These are phyloP conservation scores for Clistopyga incitator DNA, from an alignment of 2,888 invertebrate species.

Conservation along the genomic window DNA sequence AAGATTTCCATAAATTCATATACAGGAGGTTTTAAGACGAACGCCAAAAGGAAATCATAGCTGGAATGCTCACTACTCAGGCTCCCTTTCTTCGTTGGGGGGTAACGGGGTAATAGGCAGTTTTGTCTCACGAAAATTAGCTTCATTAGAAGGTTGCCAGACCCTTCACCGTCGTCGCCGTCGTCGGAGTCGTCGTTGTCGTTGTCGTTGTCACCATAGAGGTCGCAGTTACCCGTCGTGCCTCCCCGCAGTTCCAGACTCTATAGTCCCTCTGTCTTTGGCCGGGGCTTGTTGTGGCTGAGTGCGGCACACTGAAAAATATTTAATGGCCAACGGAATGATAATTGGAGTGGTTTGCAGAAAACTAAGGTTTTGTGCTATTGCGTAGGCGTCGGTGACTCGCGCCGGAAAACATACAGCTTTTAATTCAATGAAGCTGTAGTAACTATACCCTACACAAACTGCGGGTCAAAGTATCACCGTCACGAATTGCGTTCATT, in stretches of 20 bases:
- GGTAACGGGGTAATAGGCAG: conserved; percentile 38
- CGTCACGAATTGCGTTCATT: conserved; percentile 45
- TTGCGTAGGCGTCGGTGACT: conserved; percentile 57
- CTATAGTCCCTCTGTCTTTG: conserved; percentile 43
- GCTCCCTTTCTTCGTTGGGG: conserved; percentile 19
- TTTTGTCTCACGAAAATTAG: conserved; percentile 74
- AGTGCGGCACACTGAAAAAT: conserved; percentile 66
- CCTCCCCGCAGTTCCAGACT: neutral
- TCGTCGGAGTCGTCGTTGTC: conserved; percentile 47
- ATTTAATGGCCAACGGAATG: conserved; percentile 71
- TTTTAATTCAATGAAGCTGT: conserved; percentile 35
- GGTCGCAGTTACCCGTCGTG: conserved; percentile 38
- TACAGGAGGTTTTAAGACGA: neutral
- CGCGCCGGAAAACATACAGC: conserved; percentile 53
- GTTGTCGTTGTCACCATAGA: conserved; percentile 44
- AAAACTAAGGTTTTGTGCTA: conserved; percentile 55
- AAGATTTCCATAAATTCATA: conserved; percentile 7
- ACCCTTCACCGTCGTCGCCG: conserved; percentile 57
- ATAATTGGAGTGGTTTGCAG: conserved; percentile 72
- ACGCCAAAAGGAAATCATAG: conserved; percentile 12
- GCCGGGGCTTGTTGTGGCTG: conserved; percentile 61
- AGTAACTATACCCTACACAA: conserved; percentile 13
- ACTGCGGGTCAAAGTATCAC: conserved; percentile 35
- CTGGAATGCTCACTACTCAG: neutral
- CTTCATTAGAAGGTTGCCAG: conserved; percentile 73